Conservation (phyloP, 2,113 vertebrate genomes). For the Turdus rufiventris region DNA sequence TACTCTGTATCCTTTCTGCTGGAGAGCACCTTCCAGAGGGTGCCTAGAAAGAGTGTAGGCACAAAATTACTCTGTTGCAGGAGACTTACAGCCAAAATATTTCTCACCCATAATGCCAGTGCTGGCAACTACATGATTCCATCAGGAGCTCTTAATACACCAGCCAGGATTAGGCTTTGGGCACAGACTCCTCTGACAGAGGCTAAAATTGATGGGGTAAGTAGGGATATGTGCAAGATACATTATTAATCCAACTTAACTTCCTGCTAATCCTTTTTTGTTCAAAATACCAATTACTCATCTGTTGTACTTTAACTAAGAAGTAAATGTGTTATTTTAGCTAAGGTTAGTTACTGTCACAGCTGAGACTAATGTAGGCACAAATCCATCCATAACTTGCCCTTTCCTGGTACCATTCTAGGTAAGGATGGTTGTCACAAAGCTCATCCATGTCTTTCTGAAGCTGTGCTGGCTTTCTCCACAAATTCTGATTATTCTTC, state of each 20-base stretch:
- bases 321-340: background rate
- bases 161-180: background rate
- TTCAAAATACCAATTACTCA: background rate
- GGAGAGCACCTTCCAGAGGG: background rate
- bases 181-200: background rate
- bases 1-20: rapidly evolving
- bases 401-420: background rate
- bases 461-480: background rate
- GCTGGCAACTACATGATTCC: background rate
- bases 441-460: background rate
- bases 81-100: background rate
- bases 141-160: background rate
- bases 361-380: background rate
- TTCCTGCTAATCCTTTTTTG: background rate
- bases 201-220: background rate
- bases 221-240: background rate
- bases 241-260: background rate
- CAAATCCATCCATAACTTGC: background rate
- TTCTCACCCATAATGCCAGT: background rate
- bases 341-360: background rate
- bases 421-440: background rate
- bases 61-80: background rate
- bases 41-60: background rate
- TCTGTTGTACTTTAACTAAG: background rate
- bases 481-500: background rate